Evolutionary conservation across 2,113 vertebrate genomes (phyloP), one percentile per base, ranked within the genome.

Genomic region (Sakesphorus luctuosus): DNA sequence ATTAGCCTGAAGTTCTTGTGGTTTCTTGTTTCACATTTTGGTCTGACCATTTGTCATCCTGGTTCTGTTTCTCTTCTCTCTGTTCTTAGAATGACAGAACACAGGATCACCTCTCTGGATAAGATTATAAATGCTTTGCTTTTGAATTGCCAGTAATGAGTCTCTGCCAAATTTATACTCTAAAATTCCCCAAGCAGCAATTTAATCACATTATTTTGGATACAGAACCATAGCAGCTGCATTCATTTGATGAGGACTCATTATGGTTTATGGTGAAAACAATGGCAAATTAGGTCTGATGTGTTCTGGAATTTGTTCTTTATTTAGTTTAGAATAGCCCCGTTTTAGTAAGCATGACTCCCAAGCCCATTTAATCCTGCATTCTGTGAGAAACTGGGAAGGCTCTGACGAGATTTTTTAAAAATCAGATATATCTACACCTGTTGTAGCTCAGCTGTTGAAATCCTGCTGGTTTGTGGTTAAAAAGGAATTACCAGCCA

Each of bases 121-220:
- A 90, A 94, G 83, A 93, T 93, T 94, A 90, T 91, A 93, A 97
- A 96, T 89, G 76, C 43, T 93, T 86, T 0, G 0, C 52, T 95
- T 94, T 93, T 2, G 0, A 94, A 90, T 75, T 93, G 90, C 93
- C 94, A 97, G 73, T 90, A 93, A 93, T 0, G 3, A 88, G 52
- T n/a, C 50, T 76, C 78, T 90, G 93, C 94, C 96, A 97, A 93
- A 95, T 90, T 93, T 93, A 83, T 91, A 93, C 92, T 93, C 65
- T 73, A 78, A 94, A 97, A 97, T 94, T 97, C 94, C 95, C 95
- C 25, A 63, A 86, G 68, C 83, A 95, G 73, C 79, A 95, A 93
- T 93, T 93, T 93, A 96, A 96, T 96, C 92, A 90, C 90, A 83
- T 94, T 96, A 87, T 96, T 97, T 96, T 97, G 92, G 93, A 96